Conservation (phyloP, 2,888 invertebrate genomes). For the Conchocele bisecta region DNA sequence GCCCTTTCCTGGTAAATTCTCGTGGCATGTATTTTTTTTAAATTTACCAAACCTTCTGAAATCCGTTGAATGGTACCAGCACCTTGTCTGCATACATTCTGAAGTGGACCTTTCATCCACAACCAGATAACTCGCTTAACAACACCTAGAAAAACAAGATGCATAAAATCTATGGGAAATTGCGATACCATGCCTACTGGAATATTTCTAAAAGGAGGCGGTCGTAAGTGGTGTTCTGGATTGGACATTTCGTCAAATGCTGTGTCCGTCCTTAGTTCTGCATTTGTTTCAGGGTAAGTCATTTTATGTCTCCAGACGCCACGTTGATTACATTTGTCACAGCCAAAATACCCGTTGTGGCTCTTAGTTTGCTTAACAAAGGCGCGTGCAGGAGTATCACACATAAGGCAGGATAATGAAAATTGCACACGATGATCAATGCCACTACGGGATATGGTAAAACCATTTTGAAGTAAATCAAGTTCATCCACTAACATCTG, state of each 20-base stretch:
- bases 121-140: neutral
- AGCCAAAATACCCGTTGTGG: conserved; percentile 19
- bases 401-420: conserved; percentile 17
- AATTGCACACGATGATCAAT: too few species aligned
- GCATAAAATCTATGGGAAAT: conserved; percentile 2
- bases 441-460: too few species aligned
- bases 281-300: conserved; percentile 49
- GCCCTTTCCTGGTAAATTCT: conserved; percentile 71
- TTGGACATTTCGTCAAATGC: conserved; percentile 43
- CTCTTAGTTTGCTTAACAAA: conserved; percentile 29
- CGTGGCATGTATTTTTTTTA: conserved; percentile 18
- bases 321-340: conserved; percentile 24
- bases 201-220: neutral
- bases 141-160: neutral
- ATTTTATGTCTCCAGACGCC: conserved; percentile 25
- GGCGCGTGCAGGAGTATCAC: conserved; percentile 19
- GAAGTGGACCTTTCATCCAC: neutral
- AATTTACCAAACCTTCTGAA: too few species aligned
- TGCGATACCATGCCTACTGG: neutral
- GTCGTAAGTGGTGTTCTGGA: conserved; percentile 56
- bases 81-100: neutral
- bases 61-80: too few species aligned
- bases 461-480: neutral
- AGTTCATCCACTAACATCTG: neutral
- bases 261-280: conserved; percentile 42